Percentiles rank a stretch among this genome's conserved stretches.
phyloP scores from a whole-genome alignment of 2,797 vertebrate species.

The Galago senegalensis region DNA sequence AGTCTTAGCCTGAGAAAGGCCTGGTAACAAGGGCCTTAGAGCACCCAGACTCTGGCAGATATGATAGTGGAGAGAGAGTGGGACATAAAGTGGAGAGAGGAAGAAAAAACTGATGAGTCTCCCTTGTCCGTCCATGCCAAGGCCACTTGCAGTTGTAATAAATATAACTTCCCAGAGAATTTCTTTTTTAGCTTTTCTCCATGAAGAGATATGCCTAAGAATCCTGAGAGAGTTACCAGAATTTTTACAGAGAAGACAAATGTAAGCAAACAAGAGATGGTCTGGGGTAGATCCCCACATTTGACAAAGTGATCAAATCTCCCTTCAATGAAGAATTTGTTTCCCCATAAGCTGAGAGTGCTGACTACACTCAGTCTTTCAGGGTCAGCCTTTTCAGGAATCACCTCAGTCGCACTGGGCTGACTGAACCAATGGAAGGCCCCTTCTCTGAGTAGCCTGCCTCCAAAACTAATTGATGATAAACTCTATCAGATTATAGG shows the following conservation, averaged over 20 bases:
- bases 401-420: neutral
- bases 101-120: neutral
- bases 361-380: neutral
- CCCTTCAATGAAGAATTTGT: neutral
- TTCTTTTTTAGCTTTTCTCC: neutral
- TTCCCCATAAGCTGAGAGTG: neutral
- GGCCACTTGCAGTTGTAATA: neutral
- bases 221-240: neutral
- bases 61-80: neutral
- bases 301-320: neutral
- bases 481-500: neutral
- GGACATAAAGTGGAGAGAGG: neutral
- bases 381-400: neutral
- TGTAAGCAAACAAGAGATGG: conserved; percentile 13
- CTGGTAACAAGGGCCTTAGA: neutral
- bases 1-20: neutral
- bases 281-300: neutral
- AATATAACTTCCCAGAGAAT: neutral
- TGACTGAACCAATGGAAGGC: neutral
- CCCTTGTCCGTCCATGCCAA: neutral
- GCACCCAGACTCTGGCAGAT: neutral
- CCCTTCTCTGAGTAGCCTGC: neutral
- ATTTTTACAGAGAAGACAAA: neutral
- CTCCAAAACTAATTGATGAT: conserved; percentile 7
- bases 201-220: neutral